These are phyloP conservation scores for Osmerus eperlanus DNA, from an alignment of 2,113 vertebrate species.

Conservation along the genomic window DNA sequence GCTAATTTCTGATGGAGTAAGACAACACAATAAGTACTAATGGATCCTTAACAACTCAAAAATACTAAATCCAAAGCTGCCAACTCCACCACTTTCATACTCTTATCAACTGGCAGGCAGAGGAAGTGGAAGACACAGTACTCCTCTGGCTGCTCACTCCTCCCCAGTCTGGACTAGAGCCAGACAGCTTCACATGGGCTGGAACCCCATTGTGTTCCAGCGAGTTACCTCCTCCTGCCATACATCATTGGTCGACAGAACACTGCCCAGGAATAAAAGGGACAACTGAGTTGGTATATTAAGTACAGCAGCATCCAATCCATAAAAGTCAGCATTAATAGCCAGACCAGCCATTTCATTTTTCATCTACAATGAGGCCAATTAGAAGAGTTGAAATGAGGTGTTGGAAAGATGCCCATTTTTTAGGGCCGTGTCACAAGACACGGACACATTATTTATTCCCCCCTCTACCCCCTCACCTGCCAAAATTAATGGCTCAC, in stretches of 20 bases:
- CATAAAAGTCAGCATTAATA: constrained; percentile 76
- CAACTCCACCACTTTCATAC: background rate
- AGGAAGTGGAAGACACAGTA: constrained; percentile 20
- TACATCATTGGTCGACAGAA: constrained; percentile 70
- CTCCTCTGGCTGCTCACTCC: constrained; percentile 17
- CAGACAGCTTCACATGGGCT: constrained; percentile 52
- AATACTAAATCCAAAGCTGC: background rate
- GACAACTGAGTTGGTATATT: constrained; percentile 68
- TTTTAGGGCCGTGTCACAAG: constrained; percentile 61
- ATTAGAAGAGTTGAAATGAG: constrained; percentile 69
- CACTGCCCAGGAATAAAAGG: constrained; percentile 69
- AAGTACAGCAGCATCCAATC: constrained; percentile 71
- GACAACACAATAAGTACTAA: background rate
- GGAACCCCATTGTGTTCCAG: constrained; percentile 64
- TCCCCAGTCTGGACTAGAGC: constrained; percentile 59
- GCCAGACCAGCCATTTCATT: constrained; percentile 68
- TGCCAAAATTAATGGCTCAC: constrained; percentile 67
- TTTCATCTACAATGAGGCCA: constrained; percentile 77
- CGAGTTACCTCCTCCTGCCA: constrained; percentile 46
- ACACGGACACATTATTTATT: constrained; percentile 64
- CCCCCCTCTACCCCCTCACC: constrained; percentile 49
- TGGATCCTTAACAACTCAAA: background rate
- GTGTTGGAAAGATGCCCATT: constrained; percentile 68
- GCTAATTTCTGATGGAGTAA: background rate
- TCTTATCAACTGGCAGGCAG: background rate